Conservation (phyloP, 2,888 invertebrate species). For the Hirudinaria manillensis region DNA sequence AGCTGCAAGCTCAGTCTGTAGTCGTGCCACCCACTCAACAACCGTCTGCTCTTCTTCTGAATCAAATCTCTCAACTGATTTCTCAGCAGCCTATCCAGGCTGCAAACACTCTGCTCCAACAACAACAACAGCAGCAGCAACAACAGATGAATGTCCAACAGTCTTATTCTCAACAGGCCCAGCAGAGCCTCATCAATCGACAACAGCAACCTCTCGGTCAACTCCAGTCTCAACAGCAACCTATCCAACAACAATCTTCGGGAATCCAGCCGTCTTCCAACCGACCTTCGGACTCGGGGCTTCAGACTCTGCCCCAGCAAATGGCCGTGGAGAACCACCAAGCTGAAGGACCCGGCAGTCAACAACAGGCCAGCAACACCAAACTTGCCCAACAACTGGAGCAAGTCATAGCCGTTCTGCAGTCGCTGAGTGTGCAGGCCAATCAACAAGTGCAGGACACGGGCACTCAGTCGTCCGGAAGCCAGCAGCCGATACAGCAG, state of each 20-base stretch:
- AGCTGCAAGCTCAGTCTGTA: background rate
- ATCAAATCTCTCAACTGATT: slow-evolving; percentile 1
- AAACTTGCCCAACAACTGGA: slow-evolving; percentile 21
- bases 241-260: background rate
- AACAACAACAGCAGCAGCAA: slow-evolving; percentile 11
- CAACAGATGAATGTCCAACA: background rate
- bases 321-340: background rate
- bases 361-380: background rate
- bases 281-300: background rate
- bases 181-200: background rate
- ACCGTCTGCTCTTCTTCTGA: background rate
- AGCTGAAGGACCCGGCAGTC: background rate
- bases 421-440: background rate
- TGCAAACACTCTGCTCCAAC: background rate
- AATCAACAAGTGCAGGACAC: background rate
- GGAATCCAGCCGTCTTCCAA: background rate
- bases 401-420: background rate
- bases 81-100: background rate
- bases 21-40: background rate
- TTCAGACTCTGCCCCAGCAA: background rate
- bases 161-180: background rate
- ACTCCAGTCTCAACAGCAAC: background rate
- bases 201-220: slow-evolving; percentile 1
- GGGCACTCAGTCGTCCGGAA: background rate
- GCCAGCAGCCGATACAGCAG: slow-evolving; percentile 17